Conservation (phyloP, 1,140 invertebrate species). For the Mercenaria mercenaria region DNA sequence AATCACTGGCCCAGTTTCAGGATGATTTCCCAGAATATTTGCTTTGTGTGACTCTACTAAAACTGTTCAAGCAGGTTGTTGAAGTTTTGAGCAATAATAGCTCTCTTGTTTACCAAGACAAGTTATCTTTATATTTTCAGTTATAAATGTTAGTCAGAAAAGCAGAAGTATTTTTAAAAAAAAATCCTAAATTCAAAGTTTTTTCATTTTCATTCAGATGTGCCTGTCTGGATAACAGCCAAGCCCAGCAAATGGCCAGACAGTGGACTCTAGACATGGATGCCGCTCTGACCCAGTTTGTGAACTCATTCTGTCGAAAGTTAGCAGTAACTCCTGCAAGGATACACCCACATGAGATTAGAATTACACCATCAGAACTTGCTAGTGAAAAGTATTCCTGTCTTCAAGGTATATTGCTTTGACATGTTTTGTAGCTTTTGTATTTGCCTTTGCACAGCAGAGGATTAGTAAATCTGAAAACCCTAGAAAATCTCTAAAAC, state of each 20-base stretch:
- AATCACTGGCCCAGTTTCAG: too few relatives aligned
- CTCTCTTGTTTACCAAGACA: too few relatives aligned
- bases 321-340: constrained; percentile 81
- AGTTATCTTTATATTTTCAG: too few relatives aligned
- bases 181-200: too few relatives aligned
- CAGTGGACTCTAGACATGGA: constrained; percentile 85
- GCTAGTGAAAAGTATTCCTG: constrained; percentile 77
- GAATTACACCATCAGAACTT: constrained; percentile 78
- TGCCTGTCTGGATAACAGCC: constrained; percentile 81
- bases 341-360: constrained; percentile 85
- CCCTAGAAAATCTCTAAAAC: background rate
- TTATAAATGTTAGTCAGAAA: too few relatives aligned
- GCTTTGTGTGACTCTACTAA: too few relatives aligned
- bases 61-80: too few relatives aligned
- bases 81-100: too few relatives aligned
- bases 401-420: constrained; percentile 80
- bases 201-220: too few relatives aligned
- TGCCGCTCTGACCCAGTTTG: constrained; percentile 79
- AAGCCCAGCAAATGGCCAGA: constrained; percentile 81
- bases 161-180: too few relatives aligned
- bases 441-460: background rate
- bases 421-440: background rate
- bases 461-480: background rate
- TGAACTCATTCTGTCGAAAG: constrained; percentile 81
- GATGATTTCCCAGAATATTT: too few relatives aligned